Evolutionary conservation across 2,888 invertebrate genomes (phyloP), one percentile per base, ranked within the genome.

Genomic region (Cylindroiulus punctatus): DNA sequence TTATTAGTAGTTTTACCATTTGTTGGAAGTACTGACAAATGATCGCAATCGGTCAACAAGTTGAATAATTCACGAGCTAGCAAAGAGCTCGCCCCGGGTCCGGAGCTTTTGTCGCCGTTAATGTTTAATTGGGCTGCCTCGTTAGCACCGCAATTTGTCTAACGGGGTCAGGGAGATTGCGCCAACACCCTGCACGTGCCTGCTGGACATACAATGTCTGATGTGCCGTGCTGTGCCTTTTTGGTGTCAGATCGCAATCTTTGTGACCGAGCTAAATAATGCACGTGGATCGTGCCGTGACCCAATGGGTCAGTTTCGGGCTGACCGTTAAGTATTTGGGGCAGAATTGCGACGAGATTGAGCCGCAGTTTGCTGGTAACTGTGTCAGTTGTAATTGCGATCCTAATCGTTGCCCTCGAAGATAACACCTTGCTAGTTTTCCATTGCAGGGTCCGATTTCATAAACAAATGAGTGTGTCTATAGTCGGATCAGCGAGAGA

Each of bases 21-120:
- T 76, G 76, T 30, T 76, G 26, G 76, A 76, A 76, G 30, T 26
- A 30, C 76, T 76, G 76, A 76, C 76, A 76, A 76, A 76, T 76
- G 76, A 76, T 76, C 26, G 30, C 26, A 26, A 76, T 76, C 76
- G 30, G 76, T 76, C 76, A 76, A 76, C 76, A 76, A 0, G 14
- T 30, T 76, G 76, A 76, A 76, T 76, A 76, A 76, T 76, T 1
- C 30, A 76, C 10, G 65, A 65, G 65, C 1, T 26, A 65, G 65
- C 65, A 65, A 65, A 65, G 26, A 30, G 76, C 26, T 26, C 76
- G 26, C 30, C 26, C 76, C 26, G 12, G 76, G 14, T 65, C 22
- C 65, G 26, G 30, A 30, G 76, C 30, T 30, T 30, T 76, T 76
- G 76, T 76, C 30, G 30, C 30, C 26, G 30, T 76, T 76, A 76